phyloP scores from a whole-genome alignment of 2,888 invertebrate genomes.

The Lycocerus yunnanus region DNA sequence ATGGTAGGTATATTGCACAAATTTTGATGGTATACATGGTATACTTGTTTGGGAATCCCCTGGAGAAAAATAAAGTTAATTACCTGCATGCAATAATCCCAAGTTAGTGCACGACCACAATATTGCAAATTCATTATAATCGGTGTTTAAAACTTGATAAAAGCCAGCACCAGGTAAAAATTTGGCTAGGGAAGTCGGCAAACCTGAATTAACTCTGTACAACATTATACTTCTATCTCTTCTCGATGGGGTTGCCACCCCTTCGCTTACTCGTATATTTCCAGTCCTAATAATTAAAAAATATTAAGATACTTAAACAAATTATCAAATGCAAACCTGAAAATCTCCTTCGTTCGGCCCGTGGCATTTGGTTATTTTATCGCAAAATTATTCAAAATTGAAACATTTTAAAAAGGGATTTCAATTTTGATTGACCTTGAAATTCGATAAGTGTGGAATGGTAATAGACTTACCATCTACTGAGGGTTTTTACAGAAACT shows the following conservation, averaged over 20 bases:
- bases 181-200: slow-evolving; percentile 69
- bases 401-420: not conserved
- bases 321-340: too few species aligned
- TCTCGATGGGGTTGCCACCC: slow-evolving; percentile 63
- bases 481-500: slow-evolving; percentile 67
- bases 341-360: too few species aligned
- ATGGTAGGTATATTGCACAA: not conserved
- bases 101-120: slow-evolving; percentile 75
- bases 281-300: slow-evolving; percentile 63
- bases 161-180: slow-evolving; percentile 73
- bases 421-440: not conserved
- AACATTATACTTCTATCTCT: slow-evolving; percentile 56
- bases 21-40: too few species aligned
- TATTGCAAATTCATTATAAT: slow-evolving; percentile 73
- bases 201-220: slow-evolving; percentile 65
- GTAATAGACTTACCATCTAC: slow-evolving; percentile 69
- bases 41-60: slow-evolving; percentile 5
- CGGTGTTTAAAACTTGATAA: slow-evolving; percentile 73
- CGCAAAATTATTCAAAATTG: not conserved
- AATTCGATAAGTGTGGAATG: too few species aligned
- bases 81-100: slow-evolving; percentile 67
- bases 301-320: too few species aligned
- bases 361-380: not conserved
- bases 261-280: slow-evolving; percentile 63
- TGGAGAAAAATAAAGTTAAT: not conserved